Percentiles rank a stretch among this genome's conserved stretches.
These are phyloP conservation scores for Propithecus deckenii DNA, from an alignment of 2,797 vertebrate species.

Conservation along the genomic window DNA sequence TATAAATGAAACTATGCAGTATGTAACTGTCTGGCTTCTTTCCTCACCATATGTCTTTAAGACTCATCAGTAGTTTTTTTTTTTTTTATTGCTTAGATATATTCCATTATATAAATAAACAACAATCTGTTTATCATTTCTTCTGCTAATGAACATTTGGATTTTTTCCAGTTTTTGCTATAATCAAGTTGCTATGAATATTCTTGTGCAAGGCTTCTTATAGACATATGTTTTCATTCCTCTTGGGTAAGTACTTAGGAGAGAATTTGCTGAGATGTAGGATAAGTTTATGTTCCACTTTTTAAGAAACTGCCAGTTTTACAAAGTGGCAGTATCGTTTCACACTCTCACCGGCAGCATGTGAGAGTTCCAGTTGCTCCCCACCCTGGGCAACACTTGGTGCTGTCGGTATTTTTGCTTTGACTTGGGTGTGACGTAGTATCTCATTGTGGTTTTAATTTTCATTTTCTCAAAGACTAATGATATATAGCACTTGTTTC, in stretches of 20 bases:
- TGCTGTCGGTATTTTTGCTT: background rate
- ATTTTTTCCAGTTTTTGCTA: background rate
- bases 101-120: background rate
- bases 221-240: background rate
- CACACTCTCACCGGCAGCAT: rapidly evolving
- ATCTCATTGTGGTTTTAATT: background rate
- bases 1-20: background rate
- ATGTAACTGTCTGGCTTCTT: background rate
- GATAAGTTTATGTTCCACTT: background rate
- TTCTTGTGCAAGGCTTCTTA: background rate
- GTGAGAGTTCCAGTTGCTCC: background rate
- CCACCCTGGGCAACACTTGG: background rate
- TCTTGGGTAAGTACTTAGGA: background rate
- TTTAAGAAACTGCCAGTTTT: background rate
- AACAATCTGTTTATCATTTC: background rate
- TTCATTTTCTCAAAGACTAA: background rate
- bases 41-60: background rate
- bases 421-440: background rate
- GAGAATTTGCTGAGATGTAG: background rate
- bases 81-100: background rate
- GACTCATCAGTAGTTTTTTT: background rate
- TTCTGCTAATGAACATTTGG: background rate
- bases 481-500: background rate
- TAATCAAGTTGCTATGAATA: background rate
- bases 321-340: rapidly evolving